These are phyloP conservation scores for Standfussiana lucernea DNA, from an alignment of 2,888 invertebrate species.

Conservation along the genomic window DNA sequence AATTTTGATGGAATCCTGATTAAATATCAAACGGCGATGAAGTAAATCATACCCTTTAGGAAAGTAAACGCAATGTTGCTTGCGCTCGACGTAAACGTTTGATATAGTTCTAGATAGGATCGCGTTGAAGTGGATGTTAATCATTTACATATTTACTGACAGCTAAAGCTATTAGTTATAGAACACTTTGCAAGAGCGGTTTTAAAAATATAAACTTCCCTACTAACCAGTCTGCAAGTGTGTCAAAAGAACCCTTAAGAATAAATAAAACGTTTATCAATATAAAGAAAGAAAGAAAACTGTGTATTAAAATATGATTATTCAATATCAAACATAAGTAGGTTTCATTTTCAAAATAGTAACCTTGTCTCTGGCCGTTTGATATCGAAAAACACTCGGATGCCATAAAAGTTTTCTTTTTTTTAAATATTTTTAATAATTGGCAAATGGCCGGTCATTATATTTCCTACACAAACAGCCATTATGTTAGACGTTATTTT, in stretches of 20 bases:
- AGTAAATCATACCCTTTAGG: constrained; percentile 51
- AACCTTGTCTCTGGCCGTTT: not conserved
- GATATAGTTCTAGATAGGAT: constrained; percentile 25
- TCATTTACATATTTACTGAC: constrained; percentile 20
- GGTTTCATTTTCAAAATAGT: not conserved
- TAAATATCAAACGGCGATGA: constrained; percentile 52
- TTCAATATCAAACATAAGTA: not conserved
- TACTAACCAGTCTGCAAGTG: not conserved
- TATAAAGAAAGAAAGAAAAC: not conserved
- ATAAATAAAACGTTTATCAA: not conserved
- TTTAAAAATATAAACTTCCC: not conserved
- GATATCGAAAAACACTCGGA: not conserved
- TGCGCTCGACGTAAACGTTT: constrained; percentile 10
- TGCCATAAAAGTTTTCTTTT: not conserved
- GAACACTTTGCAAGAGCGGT: not conserved
- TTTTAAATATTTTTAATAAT: not conserved
- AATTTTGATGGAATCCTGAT: constrained; percentile 62
- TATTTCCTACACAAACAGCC: not conserved
- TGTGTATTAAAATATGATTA: not conserved
- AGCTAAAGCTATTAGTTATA: not conserved
- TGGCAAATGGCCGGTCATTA: not conserved
- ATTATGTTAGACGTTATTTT: not conserved
- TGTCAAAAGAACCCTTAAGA: not conserved
- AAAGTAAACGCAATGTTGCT: constrained; percentile 42
- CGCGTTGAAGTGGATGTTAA: constrained; percentile 16